Evolutionary conservation across 2,113 vertebrate genomes (phyloP), one percentile per base, ranked within the genome.

Genomic region (Nerophis lumbriciformis): DNA sequence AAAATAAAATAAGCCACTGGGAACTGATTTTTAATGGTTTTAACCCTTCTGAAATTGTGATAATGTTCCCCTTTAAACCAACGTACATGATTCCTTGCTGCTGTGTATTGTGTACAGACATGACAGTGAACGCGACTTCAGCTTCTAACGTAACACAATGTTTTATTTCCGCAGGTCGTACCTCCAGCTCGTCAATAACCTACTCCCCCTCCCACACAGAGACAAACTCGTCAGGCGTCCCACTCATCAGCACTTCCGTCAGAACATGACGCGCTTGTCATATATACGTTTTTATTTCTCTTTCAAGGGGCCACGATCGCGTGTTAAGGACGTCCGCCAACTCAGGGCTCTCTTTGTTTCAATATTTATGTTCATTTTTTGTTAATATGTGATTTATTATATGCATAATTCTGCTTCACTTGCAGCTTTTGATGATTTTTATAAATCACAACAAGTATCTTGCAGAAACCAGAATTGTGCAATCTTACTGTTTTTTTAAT

Each of bases 101-200:
- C 53, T 1, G 7, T 16, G 48, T n/a, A 50, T 16, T 50, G 48
- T 16, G 12, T 16, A 50, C 8, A n/a, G 37, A 8, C 15, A 19
- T 28, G 15, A 10, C 36, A n/a, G 35, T 3, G 14, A 38, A 12
- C 13, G 8, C 36, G 7, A 55, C 28, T 39, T 39, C 8, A 37
- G 37, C 5, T 15, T n/a, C 28, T 6, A 36, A 2, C 8, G 38
- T 42, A 10, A n/a, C 21, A 66, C 48, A 4, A 16, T 28, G 15
- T 45, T 62, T 58, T 59, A 14, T 61, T 45, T 13, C 65, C 47
- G 1, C 36, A 89, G 87, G 76, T 53, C 79, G 65, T 16, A 39
- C 75, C 2, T 77, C 82, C 79, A 90, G 91, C 62, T 92, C 89
- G 72, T 86, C 89, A 6, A 69, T 86, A n/a, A 87, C 90, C 74